Evolutionary conservation across 2,113 vertebrate species (phyloP), one percentile per base, ranked within the genome.

Genomic region (Lipophrys pholis): DNA sequence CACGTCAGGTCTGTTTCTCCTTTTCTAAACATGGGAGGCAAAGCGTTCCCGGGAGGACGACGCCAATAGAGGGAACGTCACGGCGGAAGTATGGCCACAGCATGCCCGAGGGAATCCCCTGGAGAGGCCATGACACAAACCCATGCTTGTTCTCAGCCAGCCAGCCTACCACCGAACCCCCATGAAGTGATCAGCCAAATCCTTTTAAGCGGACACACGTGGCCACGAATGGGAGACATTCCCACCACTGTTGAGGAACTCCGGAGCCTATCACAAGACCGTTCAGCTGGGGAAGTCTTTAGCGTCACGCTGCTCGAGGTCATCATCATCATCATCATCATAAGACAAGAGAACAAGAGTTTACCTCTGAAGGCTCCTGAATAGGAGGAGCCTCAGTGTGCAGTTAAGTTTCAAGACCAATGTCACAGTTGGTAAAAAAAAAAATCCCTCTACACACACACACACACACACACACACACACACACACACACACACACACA

Each of bases 101-200:
- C 76, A 75, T 16, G 88, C 79, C 90, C 30, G 11, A 83, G 83
- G 87, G 82, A 86, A 86, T 88, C 85, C 89, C 86, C 88, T 73
- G 82, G 81, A 57, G 71, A 85, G 80, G n/a, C n/a, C 21, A 30
- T 30, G 21, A 51, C 69, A 90, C 84, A 93, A 77, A 80, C 78
- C 75, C 46, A 0, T 5, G 11, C 67, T 85, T 93, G 89, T 92
- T 91, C 86, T 87, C 71, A 9, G 68, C 58, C 51, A 49, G 69
- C 67, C 17, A 48, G 52, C 39, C 73, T 7, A 61, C 53, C 10
- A 9, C 14, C 14, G 54, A 43, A 14, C 11, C 58, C 50, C 43
- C 30, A 14, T 11, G 8, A 58, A 62, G 63, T 0, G 38, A 60
- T 50, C 21, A 12, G 16, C 64, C 6, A 40, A 45, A 73, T 36